phyloP scores from a whole-genome alignment of 2,113 vertebrate genomes.

The Catharus bicknelli region DNA sequence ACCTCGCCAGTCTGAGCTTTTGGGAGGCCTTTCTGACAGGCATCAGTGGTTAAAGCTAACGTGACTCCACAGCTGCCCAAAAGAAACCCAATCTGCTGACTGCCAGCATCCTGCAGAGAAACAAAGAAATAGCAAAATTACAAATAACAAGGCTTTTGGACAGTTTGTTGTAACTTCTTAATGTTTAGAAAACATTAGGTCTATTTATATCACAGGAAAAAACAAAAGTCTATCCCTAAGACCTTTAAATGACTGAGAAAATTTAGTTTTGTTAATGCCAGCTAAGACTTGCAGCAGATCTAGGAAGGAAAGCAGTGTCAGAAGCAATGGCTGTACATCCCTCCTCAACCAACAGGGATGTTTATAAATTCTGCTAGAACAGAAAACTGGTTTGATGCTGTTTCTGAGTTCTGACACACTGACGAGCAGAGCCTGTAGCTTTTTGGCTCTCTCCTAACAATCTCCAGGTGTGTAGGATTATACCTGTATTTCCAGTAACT shows the following conservation, averaged over 20 bases:
- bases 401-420: background rate
- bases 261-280: background rate
- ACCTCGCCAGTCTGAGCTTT: conserved; percentile 95
- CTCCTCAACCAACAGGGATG: background rate
- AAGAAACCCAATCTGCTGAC: conserved; percentile 94
- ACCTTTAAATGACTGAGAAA: background rate
- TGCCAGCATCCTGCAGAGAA: conserved; percentile 87
- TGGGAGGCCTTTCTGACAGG: conserved; percentile 95
- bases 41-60: conserved; percentile 92
- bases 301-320: background rate
- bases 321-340: background rate
- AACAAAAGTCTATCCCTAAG: background rate
- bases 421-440: background rate
- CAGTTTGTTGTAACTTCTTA: background rate
- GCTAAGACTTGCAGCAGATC: background rate
- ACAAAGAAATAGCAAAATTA: background rate
- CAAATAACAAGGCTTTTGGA: background rate
- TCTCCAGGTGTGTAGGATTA: background rate
- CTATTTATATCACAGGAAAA: background rate
- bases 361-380: background rate
- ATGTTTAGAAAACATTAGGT: background rate
- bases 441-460: background rate
- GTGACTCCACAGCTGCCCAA: conserved; percentile 93
- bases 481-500: background rate
- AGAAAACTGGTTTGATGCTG: background rate